Base-by-base conservation (phyloP, 1,140 invertebrate genomes). In the Arctopsyche grandis region DNA sequence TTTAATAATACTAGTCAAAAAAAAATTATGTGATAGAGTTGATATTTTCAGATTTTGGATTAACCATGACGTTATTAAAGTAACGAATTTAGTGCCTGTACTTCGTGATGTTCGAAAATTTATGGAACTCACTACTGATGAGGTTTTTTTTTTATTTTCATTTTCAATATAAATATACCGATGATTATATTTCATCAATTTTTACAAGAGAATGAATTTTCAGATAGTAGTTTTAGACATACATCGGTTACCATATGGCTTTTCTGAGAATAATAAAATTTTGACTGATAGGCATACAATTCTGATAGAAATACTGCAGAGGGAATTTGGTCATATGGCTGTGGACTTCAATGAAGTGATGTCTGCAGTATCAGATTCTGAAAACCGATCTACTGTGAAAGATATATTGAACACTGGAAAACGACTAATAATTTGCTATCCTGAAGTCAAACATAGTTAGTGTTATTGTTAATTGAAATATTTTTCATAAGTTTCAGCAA, bases 221-320 rank as follows among this genome's bases (percentile, higher is more conserved):
- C 70, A 82, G 84, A 86, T 93, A 10, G 85, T 92, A 1, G 88
- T 93, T 66, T 80, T 93, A 56, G 92, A 93, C 82, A 89, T 93
- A 78, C 91, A 91, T 81, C 86, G 91, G 79, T 92, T 92, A 84
- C 91, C 91, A 89, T 91, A 63, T 7, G 91, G 91, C 26, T 89
- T 91, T 71, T 86, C 79, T 38, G 3, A 1, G 29, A 44, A 76
- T n/a, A 77, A 77, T 4, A 24, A 87, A 38, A 87, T 86, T 16
- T 84, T 86, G 19, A 82, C 83, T 21, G 85, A 81, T 9, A 84
- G 88, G 1, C 91, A 92, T 83, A 82, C 85, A 9, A 83, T 85
- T 79, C 84, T 93, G 9, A 85, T 90, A 9, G 85, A 88, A 43
- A 87, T 91, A 69, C 83, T 93, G 22, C 83, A 88, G 77, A 80